Percentiles rank a stretch among this genome's conserved stretches.
Conservation (phyloP, 2,797 vertebrate species). For the Coregonus sp. region DNA sequence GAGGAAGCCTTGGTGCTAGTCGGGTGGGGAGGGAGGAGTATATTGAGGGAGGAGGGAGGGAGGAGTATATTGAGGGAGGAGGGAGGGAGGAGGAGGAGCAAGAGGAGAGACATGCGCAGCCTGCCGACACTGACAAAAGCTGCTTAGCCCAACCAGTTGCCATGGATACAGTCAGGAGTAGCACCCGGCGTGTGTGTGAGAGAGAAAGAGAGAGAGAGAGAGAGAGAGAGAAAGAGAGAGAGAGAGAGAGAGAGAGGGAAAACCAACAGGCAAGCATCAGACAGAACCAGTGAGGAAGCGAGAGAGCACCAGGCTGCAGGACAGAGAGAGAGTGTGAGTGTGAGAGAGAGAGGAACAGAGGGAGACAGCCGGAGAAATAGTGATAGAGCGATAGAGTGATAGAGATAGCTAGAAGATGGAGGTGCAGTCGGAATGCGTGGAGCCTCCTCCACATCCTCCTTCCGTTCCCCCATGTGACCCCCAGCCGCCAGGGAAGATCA, state of each 20-base stretch:
- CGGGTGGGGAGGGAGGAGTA: slow-evolving; percentile 48
- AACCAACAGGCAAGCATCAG: slow-evolving; percentile 69
- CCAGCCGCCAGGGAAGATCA: slow-evolving; percentile 92
- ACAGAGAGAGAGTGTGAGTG: slow-evolving; percentile 51
- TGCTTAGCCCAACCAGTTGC: slow-evolving; percentile 85
- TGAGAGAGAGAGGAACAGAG: slow-evolving; percentile 52
- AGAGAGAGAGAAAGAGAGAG: slow-evolving; percentile 59
- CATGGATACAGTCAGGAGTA: slow-evolving; percentile 81
- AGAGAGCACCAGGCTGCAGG: slow-evolving; percentile 66
- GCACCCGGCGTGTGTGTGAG: slow-evolving; percentile 68
- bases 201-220: slow-evolving; percentile 73
- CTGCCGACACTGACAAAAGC: slow-evolving; percentile 86
- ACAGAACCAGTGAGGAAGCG: slow-evolving; percentile 69
- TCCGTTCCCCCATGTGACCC: slow-evolving; percentile 87
- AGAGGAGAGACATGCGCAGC: slow-evolving; percentile 77
- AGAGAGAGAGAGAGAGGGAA: slow-evolving; percentile 59
- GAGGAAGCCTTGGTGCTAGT: slow-evolving; percentile 28
- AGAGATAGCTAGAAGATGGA: slow-evolving; percentile 81
- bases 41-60: slow-evolving; percentile 53
- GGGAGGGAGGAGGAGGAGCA: slow-evolving; percentile 56
- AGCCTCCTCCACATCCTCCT: slow-evolving; percentile 83
- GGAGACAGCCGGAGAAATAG: slow-evolving; percentile 41
- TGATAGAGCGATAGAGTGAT: slow-evolving; percentile 44
- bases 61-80: slow-evolving; percentile 41
- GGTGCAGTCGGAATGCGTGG: slow-evolving; percentile 84